phyloP scores from a whole-genome alignment of 2,113 vertebrate species.

The Antechinus stuartii region DNA sequence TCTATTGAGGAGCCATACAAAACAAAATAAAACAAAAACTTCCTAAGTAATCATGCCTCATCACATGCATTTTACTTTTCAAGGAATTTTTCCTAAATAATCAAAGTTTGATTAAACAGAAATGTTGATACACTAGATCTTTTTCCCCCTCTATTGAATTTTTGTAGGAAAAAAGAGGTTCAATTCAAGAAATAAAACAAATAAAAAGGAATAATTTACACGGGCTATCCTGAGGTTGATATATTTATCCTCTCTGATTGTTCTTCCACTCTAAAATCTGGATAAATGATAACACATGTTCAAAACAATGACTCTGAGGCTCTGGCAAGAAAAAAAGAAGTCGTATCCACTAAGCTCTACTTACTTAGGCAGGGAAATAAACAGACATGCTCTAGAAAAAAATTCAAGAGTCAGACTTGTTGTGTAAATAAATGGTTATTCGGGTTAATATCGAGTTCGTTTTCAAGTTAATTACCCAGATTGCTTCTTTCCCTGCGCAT shows the following conservation, averaged over 20 bases:
- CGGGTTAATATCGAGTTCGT: neutral
- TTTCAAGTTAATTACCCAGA: constrained; percentile 31
- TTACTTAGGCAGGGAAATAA: constrained; percentile 22
- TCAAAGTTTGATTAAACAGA: neutral
- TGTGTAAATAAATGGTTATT: constrained; percentile 17
- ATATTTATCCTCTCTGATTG: neutral
- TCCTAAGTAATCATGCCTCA: neutral
- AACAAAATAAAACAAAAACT: too few relatives aligned
- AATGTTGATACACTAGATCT: neutral
- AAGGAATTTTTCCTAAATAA: neutral
- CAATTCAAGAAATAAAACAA: constrained; percentile 37
- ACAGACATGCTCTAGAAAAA: neutral
- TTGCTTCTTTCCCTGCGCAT: neutral
- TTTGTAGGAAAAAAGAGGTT: constrained; percentile 5
- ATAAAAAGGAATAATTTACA: constrained; percentile 1
- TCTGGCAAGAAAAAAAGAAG: constrained; percentile 7
- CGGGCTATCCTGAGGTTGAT: neutral
- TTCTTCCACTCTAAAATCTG: constrained; percentile 22
- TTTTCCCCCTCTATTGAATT: neutral
- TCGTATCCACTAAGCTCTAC: neutral
- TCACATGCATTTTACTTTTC: neutral
- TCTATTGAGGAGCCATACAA: neutral
- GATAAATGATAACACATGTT: neutral
- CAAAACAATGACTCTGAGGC: neutral
- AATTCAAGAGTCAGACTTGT: constrained; percentile 9